Conservation (phyloP, 1,140 invertebrate species). For the Ptiloglossa arizonensis region DNA sequence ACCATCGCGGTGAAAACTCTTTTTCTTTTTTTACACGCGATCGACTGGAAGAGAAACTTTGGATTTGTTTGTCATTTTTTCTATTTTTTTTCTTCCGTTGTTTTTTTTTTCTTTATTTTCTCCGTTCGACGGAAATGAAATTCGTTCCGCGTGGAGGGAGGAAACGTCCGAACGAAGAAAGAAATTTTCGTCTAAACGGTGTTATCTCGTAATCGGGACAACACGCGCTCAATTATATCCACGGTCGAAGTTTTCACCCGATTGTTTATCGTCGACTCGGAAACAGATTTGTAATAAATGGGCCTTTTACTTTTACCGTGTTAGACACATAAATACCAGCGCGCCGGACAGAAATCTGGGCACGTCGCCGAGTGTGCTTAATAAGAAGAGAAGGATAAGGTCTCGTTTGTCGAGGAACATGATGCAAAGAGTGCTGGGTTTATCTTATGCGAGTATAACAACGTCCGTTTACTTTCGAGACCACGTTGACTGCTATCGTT, state of each 20-base stretch:
- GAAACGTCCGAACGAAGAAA: background rate
- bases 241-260: slow-evolving; percentile 6
- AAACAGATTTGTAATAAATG: slow-evolving; percentile 46
- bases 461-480: slow-evolving; percentile 54
- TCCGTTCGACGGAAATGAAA: background rate
- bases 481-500: slow-evolving; percentile 50
- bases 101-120: too few species aligned
- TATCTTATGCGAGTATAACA: slow-evolving; percentile 45
- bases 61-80: too few species aligned
- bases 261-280: slow-evolving; percentile 27
- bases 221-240: slow-evolving; percentile 27
- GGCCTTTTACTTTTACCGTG: slow-evolving; percentile 32
- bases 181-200: background rate
- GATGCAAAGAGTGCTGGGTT: slow-evolving; percentile 50
- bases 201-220: background rate
- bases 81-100: too few species aligned
- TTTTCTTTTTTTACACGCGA: too few species aligned
- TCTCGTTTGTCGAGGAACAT: slow-evolving; percentile 46
- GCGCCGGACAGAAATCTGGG: slow-evolving; percentile 36
- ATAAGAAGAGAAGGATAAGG: slow-evolving; percentile 46
- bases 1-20: slow-evolving; percentile 9
- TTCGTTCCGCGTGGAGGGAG: too few species aligned
- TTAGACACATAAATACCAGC: slow-evolving; percentile 27
- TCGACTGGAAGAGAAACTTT: too few species aligned
- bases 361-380: slow-evolving; percentile 32